phyloP scores from a whole-genome alignment of 37 sponge, comb jelly and placozoan species.

The Spongilla lacustris region DNA sequence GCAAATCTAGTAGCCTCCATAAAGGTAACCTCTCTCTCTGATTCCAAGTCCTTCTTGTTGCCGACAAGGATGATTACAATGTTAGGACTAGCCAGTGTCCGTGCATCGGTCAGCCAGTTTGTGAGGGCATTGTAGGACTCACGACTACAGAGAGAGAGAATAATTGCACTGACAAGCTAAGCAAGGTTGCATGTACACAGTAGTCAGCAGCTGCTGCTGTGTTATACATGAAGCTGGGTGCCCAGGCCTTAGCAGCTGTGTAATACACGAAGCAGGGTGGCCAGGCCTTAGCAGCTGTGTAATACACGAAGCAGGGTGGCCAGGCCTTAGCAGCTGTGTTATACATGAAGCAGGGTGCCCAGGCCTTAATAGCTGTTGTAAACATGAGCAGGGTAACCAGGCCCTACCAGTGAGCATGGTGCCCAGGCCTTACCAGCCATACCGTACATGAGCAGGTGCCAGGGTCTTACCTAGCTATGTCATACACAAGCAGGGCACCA shows the following conservation, averaged over 20 bases:
- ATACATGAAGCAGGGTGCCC: no score
- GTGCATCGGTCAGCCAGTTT: conserved; percentile 98
- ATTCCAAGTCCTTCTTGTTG: conserved; percentile 98
- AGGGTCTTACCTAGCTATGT: conserved; percentile 91
- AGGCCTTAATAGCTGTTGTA: no score
- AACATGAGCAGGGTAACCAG: no score
- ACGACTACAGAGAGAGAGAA: conserved; percentile 54
- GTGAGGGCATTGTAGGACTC: conserved; percentile 97
- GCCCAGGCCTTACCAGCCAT: no score
- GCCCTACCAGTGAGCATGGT: no score
- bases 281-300: neutral
- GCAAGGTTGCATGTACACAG: no score
- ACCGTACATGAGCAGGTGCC: neutral
- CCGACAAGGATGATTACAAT: conserved; percentile 94
- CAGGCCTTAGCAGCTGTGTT: no score
- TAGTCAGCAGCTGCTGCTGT: no score
- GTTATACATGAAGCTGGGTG: neutral
- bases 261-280: no score
- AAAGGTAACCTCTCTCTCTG: conserved; percentile 96
- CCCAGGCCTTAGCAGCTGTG: no score
- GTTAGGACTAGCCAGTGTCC: conserved; percentile 98
- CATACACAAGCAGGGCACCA: conserved; percentile 97
- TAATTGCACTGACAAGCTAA: neutral
- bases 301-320: neutral
- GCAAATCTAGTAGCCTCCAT: conserved; percentile 99